phyloP scores from a whole-genome alignment of 2,888 invertebrate genomes.

The Dryomyza anilis region DNA sequence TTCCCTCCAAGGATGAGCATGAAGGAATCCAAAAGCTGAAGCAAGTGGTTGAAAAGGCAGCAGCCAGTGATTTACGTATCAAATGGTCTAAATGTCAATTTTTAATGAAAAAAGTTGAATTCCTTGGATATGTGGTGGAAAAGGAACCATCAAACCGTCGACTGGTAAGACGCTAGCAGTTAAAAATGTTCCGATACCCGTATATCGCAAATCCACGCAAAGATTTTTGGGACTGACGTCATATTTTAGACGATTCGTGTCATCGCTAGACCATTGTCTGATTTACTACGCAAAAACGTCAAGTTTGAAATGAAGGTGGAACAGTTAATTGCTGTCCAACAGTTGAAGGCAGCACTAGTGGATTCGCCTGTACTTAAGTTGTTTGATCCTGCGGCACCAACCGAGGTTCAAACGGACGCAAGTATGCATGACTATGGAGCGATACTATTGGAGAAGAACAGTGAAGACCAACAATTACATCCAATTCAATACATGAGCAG shows the following conservation, averaged over 20 bases:
- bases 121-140: slow-evolving; percentile 34
- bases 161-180: slow-evolving; percentile 23
- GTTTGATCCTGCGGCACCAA: too few species aligned
- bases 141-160: slow-evolving; percentile 21
- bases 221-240: slow-evolving; percentile 30
- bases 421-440: too few species aligned
- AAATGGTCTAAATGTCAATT: background rate
- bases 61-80: background rate
- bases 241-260: slow-evolving; percentile 33
- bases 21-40: slow-evolving; percentile 20
- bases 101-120: slow-evolving; percentile 26
- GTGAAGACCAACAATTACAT: slow-evolving; percentile 26
- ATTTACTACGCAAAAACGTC: slow-evolving; percentile 34
- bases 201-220: slow-evolving; percentile 22
- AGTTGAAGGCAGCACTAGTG: too few species aligned
- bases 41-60: too few species aligned
- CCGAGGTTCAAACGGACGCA: too few species aligned
- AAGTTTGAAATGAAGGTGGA: too few species aligned
- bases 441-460: slow-evolving; percentile 25
- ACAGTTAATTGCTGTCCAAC: too few species aligned
- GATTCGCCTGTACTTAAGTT: too few species aligned
- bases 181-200: slow-evolving; percentile 24
- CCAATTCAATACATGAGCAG: slow-evolving; percentile 31
- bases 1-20: slow-evolving; percentile 9
- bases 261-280: slow-evolving; percentile 47